These are phyloP conservation scores for Acropora yongei DNA, from an alignment of 64 coral and sea anemone genomes.

Conservation along the genomic window DNA sequence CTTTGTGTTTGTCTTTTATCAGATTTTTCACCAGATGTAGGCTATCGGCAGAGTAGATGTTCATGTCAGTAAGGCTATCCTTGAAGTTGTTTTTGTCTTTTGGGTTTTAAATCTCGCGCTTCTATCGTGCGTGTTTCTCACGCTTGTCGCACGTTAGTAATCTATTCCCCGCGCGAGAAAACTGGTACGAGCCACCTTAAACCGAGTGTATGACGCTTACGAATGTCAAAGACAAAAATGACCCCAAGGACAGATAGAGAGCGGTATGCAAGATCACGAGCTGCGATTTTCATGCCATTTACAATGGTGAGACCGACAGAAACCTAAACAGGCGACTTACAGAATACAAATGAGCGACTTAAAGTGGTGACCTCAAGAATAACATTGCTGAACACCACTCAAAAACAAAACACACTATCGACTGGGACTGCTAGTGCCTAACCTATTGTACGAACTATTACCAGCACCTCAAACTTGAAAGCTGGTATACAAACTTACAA, in stretches of 20 bases:
- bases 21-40: constrained; percentile 40
- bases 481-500: background rate
- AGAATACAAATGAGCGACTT: background rate
- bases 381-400: too few relatives aligned
- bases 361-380: background rate
- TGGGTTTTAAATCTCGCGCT: too few relatives aligned
- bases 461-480: background rate
- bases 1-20: constrained; percentile 32
- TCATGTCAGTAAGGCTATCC: constrained; percentile 6
- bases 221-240: too few relatives aligned
- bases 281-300: background rate
- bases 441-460: background rate
- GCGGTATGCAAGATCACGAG: background rate
- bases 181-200: too few relatives aligned
- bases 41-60: constrained; percentile 38
- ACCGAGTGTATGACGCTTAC: too few relatives aligned
- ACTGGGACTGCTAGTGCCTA: constrained; percentile 13
- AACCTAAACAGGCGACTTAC: background rate
- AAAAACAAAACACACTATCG: background rate
- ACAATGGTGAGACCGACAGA: background rate
- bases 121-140: too few relatives aligned
- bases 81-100: constrained; percentile 19
- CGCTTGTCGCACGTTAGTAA: too few relatives aligned
- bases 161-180: too few relatives aligned
- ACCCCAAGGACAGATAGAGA: too few relatives aligned